Evolutionary conservation across 1,140 invertebrate species (phyloP).

Genomic region (Pomacea maculata): DNA sequence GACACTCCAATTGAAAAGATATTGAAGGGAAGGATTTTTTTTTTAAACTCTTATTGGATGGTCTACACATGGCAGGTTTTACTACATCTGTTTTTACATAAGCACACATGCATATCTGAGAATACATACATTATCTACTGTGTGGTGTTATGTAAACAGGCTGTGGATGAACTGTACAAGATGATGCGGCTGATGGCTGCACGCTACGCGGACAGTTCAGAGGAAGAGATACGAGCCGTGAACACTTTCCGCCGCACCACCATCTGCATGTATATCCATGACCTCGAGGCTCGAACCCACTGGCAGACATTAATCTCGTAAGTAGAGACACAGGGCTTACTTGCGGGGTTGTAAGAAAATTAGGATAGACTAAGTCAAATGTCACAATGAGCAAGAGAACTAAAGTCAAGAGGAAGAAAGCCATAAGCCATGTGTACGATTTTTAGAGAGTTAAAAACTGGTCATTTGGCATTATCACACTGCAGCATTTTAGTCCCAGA

Average conservation of each 20-base stretch:
- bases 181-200: slow-evolving; percentile 85
- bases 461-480: not conserved
- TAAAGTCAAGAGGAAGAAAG: too few species aligned
- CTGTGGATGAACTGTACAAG: slow-evolving; percentile 90
- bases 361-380: too few species aligned
- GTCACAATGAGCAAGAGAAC: too few species aligned
- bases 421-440: too few species aligned
- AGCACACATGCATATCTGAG: too few species aligned
- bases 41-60: too few species aligned
- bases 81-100: too few species aligned
- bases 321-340: slow-evolving; percentile 8
- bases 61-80: too few species aligned
- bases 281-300: slow-evolving; percentile 82
- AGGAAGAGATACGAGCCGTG: slow-evolving; percentile 83
- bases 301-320: slow-evolving; percentile 88
- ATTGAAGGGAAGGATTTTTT: too few species aligned
- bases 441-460: not conserved
- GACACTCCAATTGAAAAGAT: too few species aligned
- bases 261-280: slow-evolving; percentile 81
- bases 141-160: slow-evolving; percentile 66
- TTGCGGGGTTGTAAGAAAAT: too few species aligned
- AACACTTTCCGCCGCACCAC: slow-evolving; percentile 83
- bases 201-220: slow-evolving; percentile 78
- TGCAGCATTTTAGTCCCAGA: too few species aligned
- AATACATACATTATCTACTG: not conserved